Evolutionary conservation across 2,888 invertebrate species (phyloP).

Genomic region (Drosophila hamatofila): DNA sequence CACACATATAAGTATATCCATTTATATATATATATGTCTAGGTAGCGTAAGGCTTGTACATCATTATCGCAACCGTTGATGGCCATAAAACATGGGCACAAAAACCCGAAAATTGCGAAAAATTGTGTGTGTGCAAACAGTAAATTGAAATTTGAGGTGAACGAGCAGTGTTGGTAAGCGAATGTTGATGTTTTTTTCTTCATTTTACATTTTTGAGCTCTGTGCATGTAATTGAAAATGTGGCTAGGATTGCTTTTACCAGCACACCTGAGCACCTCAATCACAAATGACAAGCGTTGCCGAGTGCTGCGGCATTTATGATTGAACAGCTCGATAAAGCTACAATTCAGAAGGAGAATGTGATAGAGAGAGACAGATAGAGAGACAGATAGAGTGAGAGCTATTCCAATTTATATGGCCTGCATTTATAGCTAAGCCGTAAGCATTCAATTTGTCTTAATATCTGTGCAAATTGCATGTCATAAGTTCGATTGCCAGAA

Average conservation of each 20-base stretch:
- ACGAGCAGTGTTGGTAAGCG: conserved; percentile 6
- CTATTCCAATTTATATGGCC: conserved; percentile 30
- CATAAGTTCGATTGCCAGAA: conserved; percentile 59
- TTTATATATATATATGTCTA: conserved; percentile 1
- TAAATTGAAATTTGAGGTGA: conserved; percentile 67
- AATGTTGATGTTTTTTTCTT: conserved; percentile 11
- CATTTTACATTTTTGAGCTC: conserved; percentile 20
- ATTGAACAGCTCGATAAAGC: background rate
- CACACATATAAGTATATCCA: background rate
- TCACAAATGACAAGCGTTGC: background rate
- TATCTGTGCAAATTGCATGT: conserved; percentile 64
- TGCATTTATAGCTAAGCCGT: conserved; percentile 41
- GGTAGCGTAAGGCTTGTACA: background rate
- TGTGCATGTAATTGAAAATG: conserved; percentile 56
- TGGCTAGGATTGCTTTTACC: background rate
- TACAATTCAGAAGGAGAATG: background rate
- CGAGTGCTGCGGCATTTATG: background rate
- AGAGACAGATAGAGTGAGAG: background rate
- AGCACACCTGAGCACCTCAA: background rate
- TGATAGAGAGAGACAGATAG: background rate
- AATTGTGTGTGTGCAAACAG: conserved; percentile 39
- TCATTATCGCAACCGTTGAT: conserved; percentile 30
- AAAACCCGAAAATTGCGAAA: conserved; percentile 39
- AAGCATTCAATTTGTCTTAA: conserved; percentile 67
- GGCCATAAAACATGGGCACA: conserved; percentile 50